These are phyloP conservation scores for Eriocheir sinensis DNA, from an alignment of 1,140 invertebrate genomes.

Conservation along the genomic window DNA sequence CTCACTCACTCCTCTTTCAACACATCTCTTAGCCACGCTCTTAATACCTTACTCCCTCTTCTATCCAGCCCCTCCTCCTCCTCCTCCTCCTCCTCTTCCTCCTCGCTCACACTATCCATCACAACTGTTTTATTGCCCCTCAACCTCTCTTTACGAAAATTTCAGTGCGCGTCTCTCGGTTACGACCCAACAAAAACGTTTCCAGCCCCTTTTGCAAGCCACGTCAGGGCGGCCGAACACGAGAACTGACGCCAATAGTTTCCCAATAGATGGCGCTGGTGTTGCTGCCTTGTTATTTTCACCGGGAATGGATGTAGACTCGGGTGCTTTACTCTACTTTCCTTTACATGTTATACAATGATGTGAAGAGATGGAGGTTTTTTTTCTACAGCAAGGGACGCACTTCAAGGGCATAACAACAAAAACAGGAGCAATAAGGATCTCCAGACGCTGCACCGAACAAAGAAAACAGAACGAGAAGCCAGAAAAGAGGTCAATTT, in stretches of 20 bases:
- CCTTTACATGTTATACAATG: too few relatives aligned
- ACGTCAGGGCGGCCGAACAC: background rate
- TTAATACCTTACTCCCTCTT: background rate
- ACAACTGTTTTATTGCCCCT: background rate
- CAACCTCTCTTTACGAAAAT: background rate
- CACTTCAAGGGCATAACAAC: too few relatives aligned
- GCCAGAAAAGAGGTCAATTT: too few relatives aligned
- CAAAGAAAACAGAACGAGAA: too few relatives aligned
- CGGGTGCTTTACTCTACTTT: too few relatives aligned
- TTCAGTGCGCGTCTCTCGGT: background rate
- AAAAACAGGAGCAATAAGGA: too few relatives aligned
- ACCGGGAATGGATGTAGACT: too few relatives aligned
- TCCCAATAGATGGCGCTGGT: background rate
- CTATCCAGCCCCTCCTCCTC: background rate
- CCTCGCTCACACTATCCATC: background rate
- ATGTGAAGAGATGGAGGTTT: too few relatives aligned
- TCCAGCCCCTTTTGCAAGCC: background rate
- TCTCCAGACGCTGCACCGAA: too few relatives aligned
- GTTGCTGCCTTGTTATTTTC: background rate
- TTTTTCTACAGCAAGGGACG: too few relatives aligned
- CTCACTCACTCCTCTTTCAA: slow-evolving; percentile 2
- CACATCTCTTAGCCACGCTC: background rate
- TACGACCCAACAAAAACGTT: background rate
- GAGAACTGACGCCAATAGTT: background rate
- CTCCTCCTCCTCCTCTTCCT: background rate